These are phyloP conservation scores for Barypeithes pellucidus DNA, from an alignment of 2,888 invertebrate genomes.

Conservation along the genomic window DNA sequence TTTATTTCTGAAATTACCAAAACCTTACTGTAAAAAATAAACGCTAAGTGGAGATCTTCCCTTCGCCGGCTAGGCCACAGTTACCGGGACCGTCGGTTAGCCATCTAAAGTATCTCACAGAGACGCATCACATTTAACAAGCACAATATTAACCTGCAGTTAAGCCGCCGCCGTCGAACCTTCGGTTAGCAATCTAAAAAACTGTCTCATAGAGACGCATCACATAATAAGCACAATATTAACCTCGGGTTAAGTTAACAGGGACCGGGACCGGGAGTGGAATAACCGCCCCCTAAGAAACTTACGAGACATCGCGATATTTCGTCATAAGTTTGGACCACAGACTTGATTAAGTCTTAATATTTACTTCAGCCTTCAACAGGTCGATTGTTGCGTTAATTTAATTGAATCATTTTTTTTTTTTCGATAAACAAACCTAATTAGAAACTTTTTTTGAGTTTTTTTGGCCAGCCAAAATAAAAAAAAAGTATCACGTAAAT, in stretches of 20 bases:
- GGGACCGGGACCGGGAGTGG: not conserved
- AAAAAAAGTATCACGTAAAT: not conserved
- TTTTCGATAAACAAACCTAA: slow-evolving; percentile 8
- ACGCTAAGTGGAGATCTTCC: slow-evolving; percentile 26
- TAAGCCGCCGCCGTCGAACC: not conserved
- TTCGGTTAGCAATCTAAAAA: slow-evolving; percentile 23
- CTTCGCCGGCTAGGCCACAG: slow-evolving; percentile 2
- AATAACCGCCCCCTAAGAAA: slow-evolving; percentile 15
- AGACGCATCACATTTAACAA: slow-evolving; percentile 15
- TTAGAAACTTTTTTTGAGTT: not conserved
- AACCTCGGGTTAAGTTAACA: not conserved
- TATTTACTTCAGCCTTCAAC: slow-evolving; percentile 31
- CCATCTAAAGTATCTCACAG: slow-evolving; percentile 8
- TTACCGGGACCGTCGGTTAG: not conserved
- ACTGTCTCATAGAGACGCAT: slow-evolving; percentile 48
- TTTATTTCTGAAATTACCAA: slow-evolving; percentile 56
- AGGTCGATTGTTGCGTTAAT: slow-evolving; percentile 18
- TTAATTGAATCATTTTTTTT: too few species aligned
- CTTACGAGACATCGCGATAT: slow-evolving; percentile 58
- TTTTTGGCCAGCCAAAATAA: slow-evolving; percentile 5
- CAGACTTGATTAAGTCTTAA: slow-evolving; percentile 34
- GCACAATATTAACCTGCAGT: not conserved
- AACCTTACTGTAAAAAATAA: slow-evolving; percentile 60
- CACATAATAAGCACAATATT: not conserved
- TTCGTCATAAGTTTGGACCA: slow-evolving; percentile 60